phyloP scores from a whole-genome alignment of 2,797 vertebrate species.

The Myotis vivesi region DNA sequence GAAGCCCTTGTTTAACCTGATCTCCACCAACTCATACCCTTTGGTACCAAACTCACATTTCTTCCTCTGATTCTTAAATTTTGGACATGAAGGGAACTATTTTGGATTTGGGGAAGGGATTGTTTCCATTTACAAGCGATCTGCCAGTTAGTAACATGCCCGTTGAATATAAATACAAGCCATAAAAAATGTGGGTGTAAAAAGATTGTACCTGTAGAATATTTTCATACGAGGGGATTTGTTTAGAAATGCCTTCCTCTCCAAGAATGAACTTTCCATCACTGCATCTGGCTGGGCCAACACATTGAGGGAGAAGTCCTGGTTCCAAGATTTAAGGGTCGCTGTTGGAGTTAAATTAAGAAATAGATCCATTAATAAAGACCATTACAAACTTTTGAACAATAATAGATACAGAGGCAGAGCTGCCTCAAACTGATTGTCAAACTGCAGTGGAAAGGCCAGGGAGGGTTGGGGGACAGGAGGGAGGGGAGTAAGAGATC shows the following conservation, averaged over 20 bases:
- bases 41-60: background rate
- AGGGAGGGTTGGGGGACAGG: no score
- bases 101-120: background rate
- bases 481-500: no score
- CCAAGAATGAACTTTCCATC: background rate
- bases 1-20: background rate
- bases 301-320: background rate
- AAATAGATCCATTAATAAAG: background rate
- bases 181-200: background rate
- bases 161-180: background rate
- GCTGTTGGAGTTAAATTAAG: background rate
- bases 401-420: no score
- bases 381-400: no score
- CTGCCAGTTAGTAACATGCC: background rate
- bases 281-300: background rate
- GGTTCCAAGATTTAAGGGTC: background rate
- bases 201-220: background rate
- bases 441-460: no score
- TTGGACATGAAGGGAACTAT: background rate
- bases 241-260: background rate
- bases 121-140: background rate
- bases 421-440: no score
- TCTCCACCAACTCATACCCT: background rate
- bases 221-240: background rate
- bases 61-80: background rate